Base-by-base conservation (phyloP, 2,888 invertebrate species). In the Harpalus rubripes region DNA sequence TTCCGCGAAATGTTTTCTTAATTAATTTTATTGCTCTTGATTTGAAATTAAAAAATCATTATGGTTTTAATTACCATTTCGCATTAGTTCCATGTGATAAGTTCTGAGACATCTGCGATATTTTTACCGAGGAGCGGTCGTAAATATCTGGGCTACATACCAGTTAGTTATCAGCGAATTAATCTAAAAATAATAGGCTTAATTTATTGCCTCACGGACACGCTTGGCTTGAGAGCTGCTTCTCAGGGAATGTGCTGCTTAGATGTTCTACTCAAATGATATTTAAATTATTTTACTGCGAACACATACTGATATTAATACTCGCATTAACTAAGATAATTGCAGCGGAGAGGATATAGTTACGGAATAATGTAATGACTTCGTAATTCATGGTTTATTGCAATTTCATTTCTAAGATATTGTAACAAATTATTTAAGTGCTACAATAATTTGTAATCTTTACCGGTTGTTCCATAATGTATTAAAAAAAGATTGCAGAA, bases 1-100 rank as follows among this genome's bases (percentile, higher is more conserved):
- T 74, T 74, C 74, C 74, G 74, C 74, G 74, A 74, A 74, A 52
- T 78, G 58, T 78, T 78, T 78, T 56, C 41, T 58, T 78, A 78
- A 78, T 78, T 78, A 78, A 78, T 78, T 58, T 78, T 78, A 78
- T 78, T 58, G 41, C 78, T 39, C 78, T 78, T 78, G 78, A 78
- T 78, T 58, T 78, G 78, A 56, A 78, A 78, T 58, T 78, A 58
- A 78, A 78, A 58, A 78, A 58, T 78, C 78, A 58, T 58, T 78
- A 78, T 78, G 58, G 78, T 78, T 78, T 74, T 58, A 78, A 78
- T 78, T 58, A 78, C 56, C 78, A 78, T 58, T 78, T 78, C 41
- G 78, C 56, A 78, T 78, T 78, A 78, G 76, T 76, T 76, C 56
- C 76, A 76, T 22, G 78, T 78, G 78, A 78, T 78, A 78, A 56